Evolutionary conservation across 2,888 invertebrate genomes (phyloP).

Genomic region (Liopterus haemorrhoidalis): DNA sequence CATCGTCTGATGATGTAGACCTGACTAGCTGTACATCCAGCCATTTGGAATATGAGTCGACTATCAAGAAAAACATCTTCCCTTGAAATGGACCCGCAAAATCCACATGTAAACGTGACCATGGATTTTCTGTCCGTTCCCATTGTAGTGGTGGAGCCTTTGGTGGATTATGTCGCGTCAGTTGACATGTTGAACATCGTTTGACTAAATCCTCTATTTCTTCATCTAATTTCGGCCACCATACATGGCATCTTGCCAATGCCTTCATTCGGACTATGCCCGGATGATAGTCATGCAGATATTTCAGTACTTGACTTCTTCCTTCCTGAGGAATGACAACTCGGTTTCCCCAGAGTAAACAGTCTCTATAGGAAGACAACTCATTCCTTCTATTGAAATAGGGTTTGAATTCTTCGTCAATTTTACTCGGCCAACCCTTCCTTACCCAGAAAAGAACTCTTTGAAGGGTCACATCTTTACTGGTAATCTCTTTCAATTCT

Average conservation of each 20-base stretch:
- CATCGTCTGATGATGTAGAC: conserved; percentile 17
- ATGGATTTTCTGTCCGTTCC: conserved; percentile 24
- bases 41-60: conserved; percentile 31
- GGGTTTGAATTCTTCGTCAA: conserved; percentile 1
- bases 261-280: conserved; percentile 14
- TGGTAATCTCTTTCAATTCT: conserved; percentile 17
- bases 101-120: conserved; percentile 24
- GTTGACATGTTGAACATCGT: conserved; percentile 20
- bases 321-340: conserved; percentile 25
- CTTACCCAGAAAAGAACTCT: conserved; percentile 14
- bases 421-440: conserved; percentile 12
- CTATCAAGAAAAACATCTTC: conserved; percentile 27
- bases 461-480: conserved; percentile 8
- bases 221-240: conserved; percentile 15
- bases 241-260: conserved; percentile 5
- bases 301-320: conserved; percentile 17
- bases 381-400: conserved; percentile 19
- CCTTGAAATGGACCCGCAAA: conserved; percentile 28
- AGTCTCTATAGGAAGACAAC: conserved; percentile 23
- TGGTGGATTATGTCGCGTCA: conserved; percentile 16
- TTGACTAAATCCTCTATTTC: conserved; percentile 19
- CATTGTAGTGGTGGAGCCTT: conserved; percentile 22
- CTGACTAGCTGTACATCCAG: conserved; percentile 23
- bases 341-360: conserved; percentile 28
- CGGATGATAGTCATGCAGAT: conserved; percentile 22